phyloP scores from a whole-genome alignment of 2,113 vertebrate species.

The Pelvicachromis taeniatus region DNA sequence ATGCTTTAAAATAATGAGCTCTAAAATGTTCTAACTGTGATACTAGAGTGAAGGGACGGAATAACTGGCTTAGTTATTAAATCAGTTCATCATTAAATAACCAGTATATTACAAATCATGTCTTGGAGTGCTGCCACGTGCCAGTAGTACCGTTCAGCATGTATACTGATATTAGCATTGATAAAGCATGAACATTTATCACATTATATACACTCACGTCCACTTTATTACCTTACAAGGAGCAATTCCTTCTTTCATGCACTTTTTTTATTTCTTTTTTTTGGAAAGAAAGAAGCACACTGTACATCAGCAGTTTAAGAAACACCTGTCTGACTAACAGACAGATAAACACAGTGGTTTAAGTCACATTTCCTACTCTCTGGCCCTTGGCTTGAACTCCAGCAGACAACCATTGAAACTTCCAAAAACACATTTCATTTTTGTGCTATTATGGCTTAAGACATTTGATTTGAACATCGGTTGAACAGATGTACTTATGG shows the following conservation, averaged over 20 bases:
- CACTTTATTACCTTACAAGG: background rate
- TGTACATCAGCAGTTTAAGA: background rate
- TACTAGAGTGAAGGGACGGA: constrained; percentile 1
- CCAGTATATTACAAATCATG: constrained; percentile 8
- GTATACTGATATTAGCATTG: background rate
- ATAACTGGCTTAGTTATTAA: background rate
- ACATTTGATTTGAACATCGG: background rate
- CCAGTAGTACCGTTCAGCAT: background rate
- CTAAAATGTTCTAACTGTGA: background rate
- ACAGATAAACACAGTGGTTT: background rate
- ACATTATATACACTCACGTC: background rate
- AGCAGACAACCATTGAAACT: background rate
- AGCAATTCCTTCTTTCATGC: background rate
- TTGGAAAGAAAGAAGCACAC: background rate
- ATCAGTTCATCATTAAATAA: background rate
- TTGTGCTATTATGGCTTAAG: background rate
- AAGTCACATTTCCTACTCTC: background rate
- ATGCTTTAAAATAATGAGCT: constrained; percentile 13
- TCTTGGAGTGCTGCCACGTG: background rate
- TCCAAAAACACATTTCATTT: background rate
- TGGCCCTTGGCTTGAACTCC: background rate
- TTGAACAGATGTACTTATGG: background rate
- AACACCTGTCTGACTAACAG: fast-evolving
- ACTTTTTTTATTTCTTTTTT: fast-evolving
- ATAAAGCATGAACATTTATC: background rate